phyloP scores from a whole-genome alignment of 2,888 invertebrate genomes.

The Andrena dorsata region DNA sequence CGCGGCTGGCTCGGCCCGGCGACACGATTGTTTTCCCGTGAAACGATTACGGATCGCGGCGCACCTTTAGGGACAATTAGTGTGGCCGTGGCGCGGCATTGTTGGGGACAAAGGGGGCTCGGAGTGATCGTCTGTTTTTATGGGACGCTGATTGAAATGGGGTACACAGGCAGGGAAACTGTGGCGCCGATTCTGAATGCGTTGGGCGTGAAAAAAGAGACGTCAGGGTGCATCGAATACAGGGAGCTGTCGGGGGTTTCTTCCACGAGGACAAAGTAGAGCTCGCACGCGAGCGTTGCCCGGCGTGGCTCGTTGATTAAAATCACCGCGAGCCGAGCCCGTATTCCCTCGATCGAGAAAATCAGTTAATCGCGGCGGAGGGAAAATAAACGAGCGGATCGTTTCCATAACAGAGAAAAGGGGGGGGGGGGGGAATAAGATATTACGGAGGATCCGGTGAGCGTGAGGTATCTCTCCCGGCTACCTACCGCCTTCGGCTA shows the following conservation, averaged over 20 bases:
- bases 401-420: slow-evolving; percentile 26
- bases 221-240: too few species aligned
- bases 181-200: background rate
- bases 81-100: background rate
- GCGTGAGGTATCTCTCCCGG: slow-evolving; percentile 26
- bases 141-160: background rate
- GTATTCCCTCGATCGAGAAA: background rate
- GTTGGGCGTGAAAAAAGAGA: background rate
- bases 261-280: background rate
- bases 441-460: slow-evolving; percentile 16
- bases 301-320: slow-evolving; percentile 1
- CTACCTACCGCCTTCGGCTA: slow-evolving; percentile 46
- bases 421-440: slow-evolving; percentile 33
- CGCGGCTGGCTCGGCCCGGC: slow-evolving; percentile 5
- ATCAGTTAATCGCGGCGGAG: slow-evolving; percentile 26
- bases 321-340: background rate
- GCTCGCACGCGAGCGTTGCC: background rate
- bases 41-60: slow-evolving; percentile 37
- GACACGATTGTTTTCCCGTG: slow-evolving; percentile 37
- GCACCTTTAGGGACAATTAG: background rate
- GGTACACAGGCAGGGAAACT: background rate
- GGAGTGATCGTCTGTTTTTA: background rate
- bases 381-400: background rate
- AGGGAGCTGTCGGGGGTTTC: background rate
- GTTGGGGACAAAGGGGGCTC: slow-evolving; percentile 9